Evolutionary conservation across 1,140 invertebrate species (phyloP), one percentile per base, ranked within the genome.

Genomic region (Heliconius hermathena): DNA sequence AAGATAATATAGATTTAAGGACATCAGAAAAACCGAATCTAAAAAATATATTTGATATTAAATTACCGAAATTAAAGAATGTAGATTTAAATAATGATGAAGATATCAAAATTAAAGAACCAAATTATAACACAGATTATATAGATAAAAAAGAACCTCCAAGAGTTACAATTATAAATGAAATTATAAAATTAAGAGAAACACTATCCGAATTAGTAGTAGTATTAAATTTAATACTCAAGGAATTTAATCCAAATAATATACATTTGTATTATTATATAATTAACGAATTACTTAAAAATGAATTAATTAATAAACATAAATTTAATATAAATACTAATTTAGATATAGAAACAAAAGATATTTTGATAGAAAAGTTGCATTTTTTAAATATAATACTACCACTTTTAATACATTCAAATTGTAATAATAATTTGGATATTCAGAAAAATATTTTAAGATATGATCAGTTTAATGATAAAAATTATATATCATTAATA

Each of bases 191-290:
- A 16, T 29, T 66, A 26, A 66, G 26, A 29, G 11, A 66, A 66
- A 22, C 5, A 66, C 3, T 66, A 66, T 16, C 26, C 1, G 26
- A 66, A 66, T 66, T 29, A 16, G 5, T 66, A 66, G 60, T 66
- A 6, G 9, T 66, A 13, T 66, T 29, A 66, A 26, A 66, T 18
- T 29, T 29, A n/a, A 16, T 66, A 66, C 22, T 66, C n/a, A 13
- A 66, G n/a, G n/a, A 66, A 29, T 16, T 66, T 13, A 66, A 66
- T 66, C 26, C 26, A 66, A 66, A 66, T 66, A 66, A 66, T 26
- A 16, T 13, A 13, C 60, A 1, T 29, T 29, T 66, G 3, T 26
- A 29, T 66, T 6, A 66, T 66, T 29, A 66, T 66, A 13, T 66
- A 66, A 29, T 66, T 13, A 66, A 13, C 11, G 11, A 29, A 3